phyloP scores from a whole-genome alignment of 1,140 invertebrate genomes.

The Asbolus verrucosus region DNA sequence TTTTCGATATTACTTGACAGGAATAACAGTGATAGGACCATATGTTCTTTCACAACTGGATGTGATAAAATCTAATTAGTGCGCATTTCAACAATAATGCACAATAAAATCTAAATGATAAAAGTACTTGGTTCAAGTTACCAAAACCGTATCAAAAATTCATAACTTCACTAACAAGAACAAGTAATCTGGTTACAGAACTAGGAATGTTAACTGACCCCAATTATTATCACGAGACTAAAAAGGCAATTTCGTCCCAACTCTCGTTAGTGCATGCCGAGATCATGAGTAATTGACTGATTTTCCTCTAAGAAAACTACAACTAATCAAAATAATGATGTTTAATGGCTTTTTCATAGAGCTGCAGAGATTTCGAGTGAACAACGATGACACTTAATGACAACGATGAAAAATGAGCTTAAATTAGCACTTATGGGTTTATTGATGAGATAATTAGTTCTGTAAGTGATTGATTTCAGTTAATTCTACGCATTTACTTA shows the following conservation, averaged over 20 bases:
- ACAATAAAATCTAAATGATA: conserved; percentile 9
- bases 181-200: too few species aligned
- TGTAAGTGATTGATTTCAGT: background rate
- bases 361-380: background rate
- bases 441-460: conserved; percentile 16
- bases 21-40: conserved; percentile 6
- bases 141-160: background rate
- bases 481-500: background rate
- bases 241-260: too few species aligned
- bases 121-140: conserved; percentile 2
- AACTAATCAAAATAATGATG: too few species aligned
- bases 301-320: too few species aligned
- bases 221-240: too few species aligned
- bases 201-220: too few species aligned
- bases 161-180: too few species aligned
- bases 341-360: too few species aligned
- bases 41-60: conserved; percentile 8
- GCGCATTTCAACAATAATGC: conserved; percentile 1
- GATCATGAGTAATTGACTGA: too few species aligned
- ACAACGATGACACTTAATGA: background rate
- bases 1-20: conserved; percentile 4
- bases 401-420: conserved; percentile 3
- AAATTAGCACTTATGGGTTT: background rate
- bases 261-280: too few species aligned
- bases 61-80: conserved; percentile 34